phyloP scores from a whole-genome alignment of 2,888 invertebrate species.

The Epirrita christyi region DNA sequence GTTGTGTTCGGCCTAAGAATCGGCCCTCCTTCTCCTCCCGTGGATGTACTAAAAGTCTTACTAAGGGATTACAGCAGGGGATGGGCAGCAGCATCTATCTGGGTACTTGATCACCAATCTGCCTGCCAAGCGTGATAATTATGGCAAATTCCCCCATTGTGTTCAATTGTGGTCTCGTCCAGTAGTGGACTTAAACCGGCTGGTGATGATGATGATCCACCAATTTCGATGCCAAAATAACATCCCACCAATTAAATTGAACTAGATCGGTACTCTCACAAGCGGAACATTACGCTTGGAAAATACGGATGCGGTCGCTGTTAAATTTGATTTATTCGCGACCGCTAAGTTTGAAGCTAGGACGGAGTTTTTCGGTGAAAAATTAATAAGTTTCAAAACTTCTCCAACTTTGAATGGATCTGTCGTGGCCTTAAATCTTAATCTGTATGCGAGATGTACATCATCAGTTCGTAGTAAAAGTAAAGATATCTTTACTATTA shows the following conservation, averaged over 20 bases:
- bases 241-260: slow-evolving; percentile 41
- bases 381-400: slow-evolving; percentile 40
- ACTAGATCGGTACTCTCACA: slow-evolving; percentile 43
- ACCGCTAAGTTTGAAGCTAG: slow-evolving; percentile 47
- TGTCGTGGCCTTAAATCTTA: slow-evolving; percentile 31
- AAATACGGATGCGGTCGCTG: slow-evolving; percentile 49
- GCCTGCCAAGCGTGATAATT: too few relatives aligned
- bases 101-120: too few relatives aligned
- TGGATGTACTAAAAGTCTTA: too few relatives aligned
- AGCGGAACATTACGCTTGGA: slow-evolving; percentile 44
- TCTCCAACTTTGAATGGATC: slow-evolving; percentile 33
- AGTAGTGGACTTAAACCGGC: too few relatives aligned
- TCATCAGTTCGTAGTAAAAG: neutral
- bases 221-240: slow-evolving; percentile 45
- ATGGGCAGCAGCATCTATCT: too few relatives aligned
- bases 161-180: too few relatives aligned
- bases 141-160: too few relatives aligned
- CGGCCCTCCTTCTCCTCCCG: too few relatives aligned
- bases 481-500: too few relatives aligned
- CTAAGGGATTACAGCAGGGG: too few relatives aligned
- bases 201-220: too few relatives aligned
- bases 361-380: slow-evolving; percentile 43
- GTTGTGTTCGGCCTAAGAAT: too few relatives aligned
- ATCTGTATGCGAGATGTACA: slow-evolving; percentile 33
- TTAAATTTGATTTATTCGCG: slow-evolving; percentile 53